Evolutionary conservation across 1,140 invertebrate genomes (phyloP).

Genomic region (Cryptotermes secundus): DNA sequence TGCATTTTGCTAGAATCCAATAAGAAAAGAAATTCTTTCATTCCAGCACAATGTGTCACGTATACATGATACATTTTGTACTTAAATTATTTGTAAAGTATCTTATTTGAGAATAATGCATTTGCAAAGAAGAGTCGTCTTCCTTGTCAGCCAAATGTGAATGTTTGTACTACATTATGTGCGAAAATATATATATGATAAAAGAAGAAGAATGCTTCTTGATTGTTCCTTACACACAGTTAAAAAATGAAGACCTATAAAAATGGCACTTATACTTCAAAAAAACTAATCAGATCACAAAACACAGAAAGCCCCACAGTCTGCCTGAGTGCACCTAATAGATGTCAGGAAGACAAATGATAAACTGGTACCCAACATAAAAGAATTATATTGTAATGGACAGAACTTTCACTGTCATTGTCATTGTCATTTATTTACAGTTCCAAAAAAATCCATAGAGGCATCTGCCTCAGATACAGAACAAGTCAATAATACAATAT

Average conservation of each 20-base stretch:
- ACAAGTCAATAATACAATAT: too few species aligned
- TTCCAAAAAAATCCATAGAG: too few species aligned
- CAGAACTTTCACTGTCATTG: not conserved
- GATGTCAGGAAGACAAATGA: not conserved
- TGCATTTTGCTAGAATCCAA: not conserved
- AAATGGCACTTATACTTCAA: not conserved
- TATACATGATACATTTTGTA: conserved; percentile 6
- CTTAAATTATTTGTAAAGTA: conserved; percentile 3
- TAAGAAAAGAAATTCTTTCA: conserved; percentile 2
- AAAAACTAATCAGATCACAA: not conserved
- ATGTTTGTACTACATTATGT: not conserved
- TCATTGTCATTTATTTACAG: too few species aligned
- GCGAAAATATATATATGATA: not conserved
- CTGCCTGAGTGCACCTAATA: not conserved
- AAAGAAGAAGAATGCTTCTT: not conserved
- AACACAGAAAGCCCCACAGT: not conserved
- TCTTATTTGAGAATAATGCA: conserved; percentile 8
- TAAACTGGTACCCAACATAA: not conserved
- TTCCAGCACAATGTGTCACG: conserved; percentile 2
- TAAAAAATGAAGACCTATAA: not conserved
- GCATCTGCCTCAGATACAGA: too few species aligned
- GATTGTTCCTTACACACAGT: not conserved
- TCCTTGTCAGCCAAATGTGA: not conserved
- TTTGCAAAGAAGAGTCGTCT: not conserved
- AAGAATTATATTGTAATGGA: not conserved